A percentile compares a stretch with the other conserved stretches of the same genome.
These are phyloP conservation scores for Odontamblyopus lacepedii DNA, from an alignment of 2,797 vertebrate genomes.

Conservation along the genomic window DNA sequence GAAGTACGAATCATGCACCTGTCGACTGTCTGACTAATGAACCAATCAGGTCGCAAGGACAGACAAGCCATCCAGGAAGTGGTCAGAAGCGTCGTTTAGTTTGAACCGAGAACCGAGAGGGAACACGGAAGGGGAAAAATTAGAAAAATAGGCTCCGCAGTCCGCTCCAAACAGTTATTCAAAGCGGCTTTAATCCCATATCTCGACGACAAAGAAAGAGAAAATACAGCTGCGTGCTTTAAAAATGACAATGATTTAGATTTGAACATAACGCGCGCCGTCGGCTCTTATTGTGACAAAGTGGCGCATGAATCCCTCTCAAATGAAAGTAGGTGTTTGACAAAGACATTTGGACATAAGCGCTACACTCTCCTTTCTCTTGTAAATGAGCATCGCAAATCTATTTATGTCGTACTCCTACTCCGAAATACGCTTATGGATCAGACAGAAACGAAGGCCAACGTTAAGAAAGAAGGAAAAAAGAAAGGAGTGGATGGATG, in stretches of 20 bases:
- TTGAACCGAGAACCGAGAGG: background rate
- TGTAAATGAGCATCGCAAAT: slow-evolving; percentile 66
- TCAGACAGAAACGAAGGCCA: slow-evolving; percentile 23
- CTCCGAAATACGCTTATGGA: slow-evolving; percentile 39
- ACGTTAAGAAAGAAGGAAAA: slow-evolving; percentile 33
- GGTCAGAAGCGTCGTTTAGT: slow-evolving; percentile 37
- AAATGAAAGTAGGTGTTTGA: slow-evolving; percentile 64
- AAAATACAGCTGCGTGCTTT: slow-evolving; percentile 41
- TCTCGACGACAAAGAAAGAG: slow-evolving; percentile 25
- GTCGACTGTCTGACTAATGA: slow-evolving; percentile 69
- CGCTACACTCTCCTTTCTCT: slow-evolving; percentile 50
- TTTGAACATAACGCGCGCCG: slow-evolving; percentile 57
- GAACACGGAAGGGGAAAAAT: background rate
- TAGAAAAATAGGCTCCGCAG: slow-evolving; percentile 27
- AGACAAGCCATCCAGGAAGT: slow-evolving; percentile 48
- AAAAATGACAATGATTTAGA: slow-evolving; percentile 68
- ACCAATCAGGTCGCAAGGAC: slow-evolving; percentile 69
- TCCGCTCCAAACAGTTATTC: slow-evolving; percentile 27
- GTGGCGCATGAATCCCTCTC: slow-evolving; percentile 41
- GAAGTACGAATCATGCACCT: slow-evolving; percentile 64
- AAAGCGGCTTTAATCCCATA: slow-evolving; percentile 57
- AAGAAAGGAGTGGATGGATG: slow-evolving; percentile 19
- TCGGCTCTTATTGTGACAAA: slow-evolving; percentile 57
- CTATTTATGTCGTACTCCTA: slow-evolving; percentile 63
- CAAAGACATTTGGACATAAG: slow-evolving; percentile 66